phyloP scores from a whole-genome alignment of 2,888 invertebrate species.

The Aspidapion aeneum region DNA sequence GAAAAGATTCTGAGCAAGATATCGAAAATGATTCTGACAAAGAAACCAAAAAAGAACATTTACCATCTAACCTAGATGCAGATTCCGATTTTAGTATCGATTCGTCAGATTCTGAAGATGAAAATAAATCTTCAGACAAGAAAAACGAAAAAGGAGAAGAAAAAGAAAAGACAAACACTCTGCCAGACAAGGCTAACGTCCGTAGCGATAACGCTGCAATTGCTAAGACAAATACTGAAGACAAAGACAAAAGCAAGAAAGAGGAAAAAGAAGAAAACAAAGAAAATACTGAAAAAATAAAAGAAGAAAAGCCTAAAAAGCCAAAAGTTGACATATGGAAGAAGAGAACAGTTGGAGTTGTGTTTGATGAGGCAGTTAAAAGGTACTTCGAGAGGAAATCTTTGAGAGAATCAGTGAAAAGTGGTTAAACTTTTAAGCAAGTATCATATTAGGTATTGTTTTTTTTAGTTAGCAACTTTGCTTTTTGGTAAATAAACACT shows the following conservation, averaged over 20 bases:
- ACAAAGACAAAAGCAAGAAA: slow-evolving; percentile 25
- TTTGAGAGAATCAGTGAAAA: slow-evolving; percentile 34
- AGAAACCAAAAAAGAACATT: slow-evolving; percentile 46
- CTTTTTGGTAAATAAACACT: no score
- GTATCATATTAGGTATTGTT: not conserved
- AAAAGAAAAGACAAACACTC: slow-evolving; percentile 23
- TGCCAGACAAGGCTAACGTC: slow-evolving; percentile 27
- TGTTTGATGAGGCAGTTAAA: slow-evolving; percentile 71
- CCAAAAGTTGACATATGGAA: slow-evolving; percentile 73
- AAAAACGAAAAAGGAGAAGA: slow-evolving; percentile 23
- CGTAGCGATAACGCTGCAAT: slow-evolving; percentile 23
- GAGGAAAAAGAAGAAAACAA: slow-evolving; percentile 16
- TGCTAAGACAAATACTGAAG: slow-evolving; percentile 20
- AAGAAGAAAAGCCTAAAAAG: slow-evolving; percentile 31
- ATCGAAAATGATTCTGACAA: slow-evolving; percentile 44
- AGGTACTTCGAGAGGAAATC: slow-evolving; percentile 74
- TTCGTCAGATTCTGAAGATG: slow-evolving; percentile 50
- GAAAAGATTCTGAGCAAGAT: slow-evolving; percentile 47
- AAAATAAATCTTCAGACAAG: slow-evolving; percentile 23
- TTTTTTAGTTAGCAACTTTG: no score
- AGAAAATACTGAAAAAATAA: slow-evolving; percentile 22
- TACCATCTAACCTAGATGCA: slow-evolving; percentile 64
- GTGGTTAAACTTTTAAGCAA: slow-evolving; percentile 1
- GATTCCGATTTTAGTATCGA: slow-evolving; percentile 72
- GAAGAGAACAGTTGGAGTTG: slow-evolving; percentile 76